A percentile compares a stretch with the other conserved stretches of the same genome.
Evolutionary conservation across 2,888 invertebrate species (phyloP).

Genomic region (Stenotaenia linearis): DNA sequence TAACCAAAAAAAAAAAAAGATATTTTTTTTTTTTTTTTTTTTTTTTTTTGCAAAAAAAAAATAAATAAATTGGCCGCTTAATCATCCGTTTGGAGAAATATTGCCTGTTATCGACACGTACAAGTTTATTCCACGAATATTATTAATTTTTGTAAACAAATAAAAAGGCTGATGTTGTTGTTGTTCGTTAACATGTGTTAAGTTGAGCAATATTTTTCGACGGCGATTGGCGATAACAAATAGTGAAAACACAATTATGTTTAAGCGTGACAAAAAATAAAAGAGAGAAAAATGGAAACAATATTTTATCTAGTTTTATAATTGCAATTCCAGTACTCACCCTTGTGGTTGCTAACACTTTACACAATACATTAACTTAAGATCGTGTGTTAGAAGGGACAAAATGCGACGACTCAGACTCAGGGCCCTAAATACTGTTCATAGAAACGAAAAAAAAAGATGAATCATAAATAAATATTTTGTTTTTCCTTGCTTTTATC

Average conservation of each 20-base stretch:
- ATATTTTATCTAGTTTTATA: background rate
- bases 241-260: background rate
- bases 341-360: conserved; percentile 9
- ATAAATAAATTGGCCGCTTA: too few species aligned
- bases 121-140: background rate
- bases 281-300: background rate
- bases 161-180: too few species aligned
- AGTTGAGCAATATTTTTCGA: background rate
- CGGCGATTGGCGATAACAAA: background rate
- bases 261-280: background rate
- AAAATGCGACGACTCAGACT: background rate
- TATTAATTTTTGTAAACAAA: background rate
- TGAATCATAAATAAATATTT: background rate
- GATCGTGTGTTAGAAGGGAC: background rate
- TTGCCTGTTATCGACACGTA: background rate
- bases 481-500: background rate
- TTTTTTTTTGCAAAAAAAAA: too few species aligned
- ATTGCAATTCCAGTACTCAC: conserved; percentile 9
- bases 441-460: background rate
- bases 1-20: background rate
- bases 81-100: background rate
- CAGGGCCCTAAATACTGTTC: background rate
- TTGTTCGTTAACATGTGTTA: too few species aligned
- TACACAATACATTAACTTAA: conserved; percentile 9
- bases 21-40: too few species aligned